phyloP scores from a whole-genome alignment of 1,140 invertebrate genomes.

The Schlechtendalia chinensis region DNA sequence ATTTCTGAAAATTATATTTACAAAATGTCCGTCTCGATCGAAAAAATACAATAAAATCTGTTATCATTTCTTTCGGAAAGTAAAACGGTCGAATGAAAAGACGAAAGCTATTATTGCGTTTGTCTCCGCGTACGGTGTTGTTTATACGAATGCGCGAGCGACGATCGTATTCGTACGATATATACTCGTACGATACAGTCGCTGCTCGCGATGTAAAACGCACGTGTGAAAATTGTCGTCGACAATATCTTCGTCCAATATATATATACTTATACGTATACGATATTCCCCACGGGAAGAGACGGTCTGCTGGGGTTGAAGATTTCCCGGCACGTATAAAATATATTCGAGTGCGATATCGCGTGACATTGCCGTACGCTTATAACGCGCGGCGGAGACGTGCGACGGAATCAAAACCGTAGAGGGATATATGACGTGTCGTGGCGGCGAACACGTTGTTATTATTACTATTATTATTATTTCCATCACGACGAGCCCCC shows the following conservation, averaged over 20 bases:
- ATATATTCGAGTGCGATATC: slow-evolving; percentile 23
- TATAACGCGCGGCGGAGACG: too few relatives aligned
- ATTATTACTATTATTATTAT: slow-evolving; percentile 46
- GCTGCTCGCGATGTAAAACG: background rate
- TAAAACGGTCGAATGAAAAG: too few relatives aligned
- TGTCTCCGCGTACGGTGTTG: too few relatives aligned
- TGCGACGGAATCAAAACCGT: slow-evolving; percentile 33
- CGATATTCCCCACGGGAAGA: too few relatives aligned
- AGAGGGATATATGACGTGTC: slow-evolving; percentile 35
- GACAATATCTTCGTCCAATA: slow-evolving; percentile 5
- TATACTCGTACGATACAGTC: background rate
- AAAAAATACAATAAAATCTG: too few relatives aligned
- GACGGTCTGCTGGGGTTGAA: too few relatives aligned
- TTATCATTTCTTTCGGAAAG: too few relatives aligned
- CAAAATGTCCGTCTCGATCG: too few relatives aligned
- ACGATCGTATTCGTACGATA: too few relatives aligned
- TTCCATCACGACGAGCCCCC: slow-evolving; percentile 44
- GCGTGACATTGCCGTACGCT: slow-evolving; percentile 31
- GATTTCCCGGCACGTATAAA: background rate
- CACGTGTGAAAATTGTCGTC: slow-evolving; percentile 31
- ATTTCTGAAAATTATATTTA: too few relatives aligned
- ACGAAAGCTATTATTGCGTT: too few relatives aligned
- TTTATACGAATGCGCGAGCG: background rate
- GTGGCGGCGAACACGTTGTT: slow-evolving; percentile 39
- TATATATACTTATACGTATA: too few relatives aligned